phyloP scores from a whole-genome alignment of 2,888 invertebrate species.

The Eupeodes latifasciatus region DNA sequence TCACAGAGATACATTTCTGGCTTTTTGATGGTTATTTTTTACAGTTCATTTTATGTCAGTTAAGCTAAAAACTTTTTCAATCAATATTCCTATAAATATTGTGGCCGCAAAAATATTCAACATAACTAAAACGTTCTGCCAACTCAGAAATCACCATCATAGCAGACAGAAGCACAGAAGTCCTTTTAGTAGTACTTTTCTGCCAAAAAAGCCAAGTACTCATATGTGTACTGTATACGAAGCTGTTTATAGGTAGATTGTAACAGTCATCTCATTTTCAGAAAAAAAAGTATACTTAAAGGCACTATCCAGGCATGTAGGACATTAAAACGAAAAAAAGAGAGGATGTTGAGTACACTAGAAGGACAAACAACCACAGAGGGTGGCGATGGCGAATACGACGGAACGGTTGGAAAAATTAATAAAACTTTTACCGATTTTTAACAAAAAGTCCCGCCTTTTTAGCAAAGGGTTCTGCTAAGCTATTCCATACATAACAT shows the following conservation, averaged over 20 bases:
- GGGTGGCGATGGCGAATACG: too few species aligned
- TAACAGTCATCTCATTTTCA: not conserved
- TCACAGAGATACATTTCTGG: conserved; percentile 8
- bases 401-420: conserved; percentile 56
- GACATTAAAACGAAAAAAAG: not conserved
- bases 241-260: not conserved
- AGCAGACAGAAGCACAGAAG: conserved; percentile 4
- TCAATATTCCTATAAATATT: conserved; percentile 74
- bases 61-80: conserved; percentile 73
- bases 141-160: conserved; percentile 5
- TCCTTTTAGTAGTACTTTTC: conserved; percentile 31
- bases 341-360: conserved; percentile 3
- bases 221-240: not conserved
- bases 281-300: not conserved
- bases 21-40: conserved; percentile 21
- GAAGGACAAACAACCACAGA: too few species aligned
- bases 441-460: conserved; percentile 45
- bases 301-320: not conserved
- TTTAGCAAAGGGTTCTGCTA: conserved; percentile 5
- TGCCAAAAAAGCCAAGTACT: conserved; percentile 51
- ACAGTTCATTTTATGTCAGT: conserved; percentile 67
- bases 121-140: conserved; percentile 7
- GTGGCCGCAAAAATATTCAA: conserved; percentile 26
- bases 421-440: conserved; percentile 73
- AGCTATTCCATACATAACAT: conserved; percentile 2